phyloP scores from a whole-genome alignment of 2,888 invertebrate species.

The Enchytraeus crypticus region DNA sequence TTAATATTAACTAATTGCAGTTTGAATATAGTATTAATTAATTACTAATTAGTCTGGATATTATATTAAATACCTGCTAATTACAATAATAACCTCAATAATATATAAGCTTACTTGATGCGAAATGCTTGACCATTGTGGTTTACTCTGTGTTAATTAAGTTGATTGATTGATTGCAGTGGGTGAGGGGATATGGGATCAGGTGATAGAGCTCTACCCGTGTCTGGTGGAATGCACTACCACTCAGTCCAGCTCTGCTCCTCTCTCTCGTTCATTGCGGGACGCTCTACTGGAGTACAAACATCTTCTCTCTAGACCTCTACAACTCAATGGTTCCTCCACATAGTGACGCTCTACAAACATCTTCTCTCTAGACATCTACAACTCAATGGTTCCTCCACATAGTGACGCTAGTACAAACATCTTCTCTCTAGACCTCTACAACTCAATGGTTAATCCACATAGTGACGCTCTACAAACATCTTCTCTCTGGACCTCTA shows the following conservation, averaged over 20 bases:
- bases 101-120: too few species aligned
- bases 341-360: background rate
- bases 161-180: slow-evolving; percentile 54
- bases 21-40: too few species aligned
- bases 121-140: background rate
- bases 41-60: too few species aligned
- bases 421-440: slow-evolving; percentile 39
- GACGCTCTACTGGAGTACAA: slow-evolving; percentile 78
- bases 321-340: background rate
- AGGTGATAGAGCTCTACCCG: slow-evolving; percentile 82
- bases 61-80: too few species aligned
- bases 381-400: too few species aligned
- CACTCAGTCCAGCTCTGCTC: slow-evolving; percentile 67
- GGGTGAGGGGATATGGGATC: slow-evolving; percentile 82
- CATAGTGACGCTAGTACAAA: slow-evolving; percentile 69
- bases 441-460: background rate
- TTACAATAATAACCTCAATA: too few species aligned
- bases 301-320: slow-evolving; percentile 39
- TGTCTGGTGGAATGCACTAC: slow-evolving; percentile 74
- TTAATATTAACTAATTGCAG: too few species aligned
- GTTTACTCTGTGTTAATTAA: background rate
- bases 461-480: background rate
- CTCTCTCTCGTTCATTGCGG: slow-evolving; percentile 68
- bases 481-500: too few species aligned
- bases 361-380: too few species aligned